A percentile compares a stretch with the other conserved stretches of the same genome.
Conservation (phyloP, 2,888 invertebrate genomes). For the Dexiosoma caninum region DNA sequence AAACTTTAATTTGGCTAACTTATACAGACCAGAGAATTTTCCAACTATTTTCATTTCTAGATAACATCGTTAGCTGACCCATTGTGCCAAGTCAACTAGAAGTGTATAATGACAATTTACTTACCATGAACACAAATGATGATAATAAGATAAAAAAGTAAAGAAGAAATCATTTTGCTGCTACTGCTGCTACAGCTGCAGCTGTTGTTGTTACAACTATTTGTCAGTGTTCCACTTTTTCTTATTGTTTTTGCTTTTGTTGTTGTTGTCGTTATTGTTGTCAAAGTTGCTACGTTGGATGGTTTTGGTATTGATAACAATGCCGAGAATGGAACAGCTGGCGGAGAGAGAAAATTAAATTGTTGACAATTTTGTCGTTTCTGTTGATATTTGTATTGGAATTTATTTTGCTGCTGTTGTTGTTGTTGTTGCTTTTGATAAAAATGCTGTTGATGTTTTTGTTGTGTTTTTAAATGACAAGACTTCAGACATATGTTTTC, state of each 20-base stretch:
- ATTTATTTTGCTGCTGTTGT: slow-evolving; percentile 29
- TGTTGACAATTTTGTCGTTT: slow-evolving; percentile 47
- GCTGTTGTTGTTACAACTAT: slow-evolving; percentile 38
- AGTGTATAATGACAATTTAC: slow-evolving; percentile 66
- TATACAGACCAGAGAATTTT: too few species aligned
- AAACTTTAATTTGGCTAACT: too few species aligned
- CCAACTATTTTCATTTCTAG: not conserved
- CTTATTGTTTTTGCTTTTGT: slow-evolving; percentile 32
- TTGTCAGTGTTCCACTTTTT: too few species aligned
- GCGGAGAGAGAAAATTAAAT: slow-evolving; percentile 26
- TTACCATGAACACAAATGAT: slow-evolving; percentile 73
- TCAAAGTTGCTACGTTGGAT: slow-evolving; percentile 36
- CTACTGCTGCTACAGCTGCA: slow-evolving; percentile 53
- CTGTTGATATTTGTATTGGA: slow-evolving; percentile 26
- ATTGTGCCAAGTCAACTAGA: slow-evolving; percentile 7
- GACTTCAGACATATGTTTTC: slow-evolving; percentile 48
- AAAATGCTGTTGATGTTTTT: slow-evolving; percentile 45
- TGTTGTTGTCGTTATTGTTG: slow-evolving; percentile 37
- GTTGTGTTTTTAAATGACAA: slow-evolving; percentile 57
- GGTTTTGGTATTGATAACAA: slow-evolving; percentile 48
- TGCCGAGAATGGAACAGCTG: slow-evolving; percentile 33
- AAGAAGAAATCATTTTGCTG: slow-evolving; percentile 49
- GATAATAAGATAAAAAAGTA: slow-evolving; percentile 68
- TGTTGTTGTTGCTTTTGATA: slow-evolving; percentile 23
- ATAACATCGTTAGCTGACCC: not conserved